These are phyloP conservation scores for Clostera curtula DNA, from an alignment of 2,888 invertebrate species.

Conservation along the genomic window DNA sequence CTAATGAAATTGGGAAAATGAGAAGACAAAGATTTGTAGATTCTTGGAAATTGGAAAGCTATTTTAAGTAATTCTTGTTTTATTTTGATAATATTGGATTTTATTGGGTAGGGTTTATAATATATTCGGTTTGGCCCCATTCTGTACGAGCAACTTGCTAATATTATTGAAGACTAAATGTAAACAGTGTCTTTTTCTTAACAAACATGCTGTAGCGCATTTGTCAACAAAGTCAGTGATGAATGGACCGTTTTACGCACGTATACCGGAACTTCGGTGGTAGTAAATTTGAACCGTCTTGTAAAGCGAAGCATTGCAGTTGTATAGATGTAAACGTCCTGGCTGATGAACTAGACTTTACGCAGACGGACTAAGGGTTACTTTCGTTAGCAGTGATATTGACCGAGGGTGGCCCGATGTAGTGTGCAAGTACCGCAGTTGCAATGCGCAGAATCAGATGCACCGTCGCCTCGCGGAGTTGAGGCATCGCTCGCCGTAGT, in stretches of 20 bases:
- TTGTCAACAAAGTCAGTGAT: conserved; percentile 6
- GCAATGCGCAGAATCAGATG: conserved; percentile 44
- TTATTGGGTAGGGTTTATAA: too few relatives aligned
- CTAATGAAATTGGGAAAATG: too few relatives aligned
- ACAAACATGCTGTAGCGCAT: too few relatives aligned
- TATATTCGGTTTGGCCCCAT: too few relatives aligned
- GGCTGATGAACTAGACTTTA: conserved; percentile 10
- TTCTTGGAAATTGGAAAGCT: too few relatives aligned
- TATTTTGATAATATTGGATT: too few relatives aligned
- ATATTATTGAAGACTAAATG: too few relatives aligned
- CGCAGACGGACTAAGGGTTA: conserved; percentile 8
- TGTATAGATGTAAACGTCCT: conserved; percentile 2
- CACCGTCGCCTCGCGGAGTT: conserved; percentile 23
- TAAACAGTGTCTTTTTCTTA: too few relatives aligned
- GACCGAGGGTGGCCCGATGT: conserved; percentile 8
- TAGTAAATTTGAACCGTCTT: conserved; percentile 12
- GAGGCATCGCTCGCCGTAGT: conserved; percentile 22
- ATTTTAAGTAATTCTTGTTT: too few relatives aligned
- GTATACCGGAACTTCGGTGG: conserved; percentile 4
- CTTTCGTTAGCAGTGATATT: conserved; percentile 10
- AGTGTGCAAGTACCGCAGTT: conserved; percentile 18
- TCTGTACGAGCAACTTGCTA: too few relatives aligned
- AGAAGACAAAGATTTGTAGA: too few relatives aligned
- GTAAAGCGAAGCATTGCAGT: conserved; percentile 4
- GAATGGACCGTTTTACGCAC: conserved; percentile 16